Conservation (phyloP, 2,797 vertebrate genomes). For the Okamejei kenojei region DNA sequence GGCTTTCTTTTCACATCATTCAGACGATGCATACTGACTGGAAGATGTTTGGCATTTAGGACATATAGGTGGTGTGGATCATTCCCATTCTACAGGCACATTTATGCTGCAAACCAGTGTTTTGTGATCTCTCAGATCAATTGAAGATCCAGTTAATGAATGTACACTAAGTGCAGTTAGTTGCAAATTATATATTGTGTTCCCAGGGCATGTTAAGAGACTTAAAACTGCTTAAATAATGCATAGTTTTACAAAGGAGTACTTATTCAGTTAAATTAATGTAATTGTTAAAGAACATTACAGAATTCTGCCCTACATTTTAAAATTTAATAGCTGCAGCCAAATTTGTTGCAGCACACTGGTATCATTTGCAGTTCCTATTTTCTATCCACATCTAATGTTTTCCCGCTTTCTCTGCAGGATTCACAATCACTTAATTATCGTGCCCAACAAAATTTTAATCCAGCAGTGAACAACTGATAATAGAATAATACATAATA, state of each 20-base stretch:
- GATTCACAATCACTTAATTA: background rate
- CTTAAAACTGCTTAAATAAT: constrained; percentile 48
- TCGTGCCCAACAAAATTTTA: background rate
- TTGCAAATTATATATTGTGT: constrained; percentile 31
- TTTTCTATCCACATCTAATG: background rate
- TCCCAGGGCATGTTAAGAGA: constrained; percentile 45
- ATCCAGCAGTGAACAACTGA: too few species aligned
- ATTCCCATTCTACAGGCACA: background rate
- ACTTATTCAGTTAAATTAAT: constrained; percentile 50
- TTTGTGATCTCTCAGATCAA: background rate
- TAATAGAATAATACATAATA: too few species aligned
- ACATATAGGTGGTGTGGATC: background rate
- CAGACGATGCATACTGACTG: constrained; percentile 12
- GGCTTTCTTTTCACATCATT: background rate
- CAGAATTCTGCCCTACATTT: background rate
- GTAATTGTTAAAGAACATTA: background rate
- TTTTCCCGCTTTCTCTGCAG: background rate
- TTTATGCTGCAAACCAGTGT: background rate
- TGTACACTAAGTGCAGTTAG: background rate
- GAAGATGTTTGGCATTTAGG: background rate
- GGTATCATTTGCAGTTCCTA: background rate
- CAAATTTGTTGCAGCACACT: background rate
- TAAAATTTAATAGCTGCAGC: background rate
- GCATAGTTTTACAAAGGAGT: constrained; percentile 47
- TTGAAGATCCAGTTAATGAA: background rate